A percentile compares a stretch with the other conserved stretches of the same genome.
These are phyloP conservation scores for Pollenia angustigena DNA, from an alignment of 2,888 invertebrate species.

Conservation along the genomic window DNA sequence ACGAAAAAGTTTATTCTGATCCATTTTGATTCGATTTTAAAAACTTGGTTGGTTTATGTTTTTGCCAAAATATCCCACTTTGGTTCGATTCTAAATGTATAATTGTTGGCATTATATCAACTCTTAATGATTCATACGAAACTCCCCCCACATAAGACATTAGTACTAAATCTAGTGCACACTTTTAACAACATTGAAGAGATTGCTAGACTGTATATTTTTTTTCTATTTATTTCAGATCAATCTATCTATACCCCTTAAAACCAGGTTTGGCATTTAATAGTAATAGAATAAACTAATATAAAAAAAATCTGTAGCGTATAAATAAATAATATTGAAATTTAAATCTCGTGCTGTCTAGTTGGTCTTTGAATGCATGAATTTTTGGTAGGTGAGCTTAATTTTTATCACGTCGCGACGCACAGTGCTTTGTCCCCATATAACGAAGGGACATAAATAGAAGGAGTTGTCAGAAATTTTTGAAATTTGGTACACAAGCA, in stretches of 20 bases:
- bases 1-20: too few species aligned
- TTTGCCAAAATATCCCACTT: too few species aligned
- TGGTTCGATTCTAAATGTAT: too few species aligned
- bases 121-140: not conserved
- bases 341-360: slow-evolving; percentile 73
- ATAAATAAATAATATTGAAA: slow-evolving; percentile 60
- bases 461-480: too few species aligned
- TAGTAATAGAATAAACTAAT: slow-evolving; percentile 34
- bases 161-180: slow-evolving; percentile 55
- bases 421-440: too few species aligned
- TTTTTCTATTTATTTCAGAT: slow-evolving; percentile 50
- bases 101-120: too few species aligned
- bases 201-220: slow-evolving; percentile 58
- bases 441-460: too few species aligned
- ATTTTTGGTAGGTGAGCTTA: slow-evolving; percentile 61
- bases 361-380: slow-evolving; percentile 49
- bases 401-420: slow-evolving; percentile 71
- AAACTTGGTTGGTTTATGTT: too few species aligned
- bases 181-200: slow-evolving; percentile 35
- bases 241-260: slow-evolving; percentile 70
- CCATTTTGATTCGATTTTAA: too few species aligned
- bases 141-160: slow-evolving; percentile 32
- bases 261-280: slow-evolving; percentile 72
- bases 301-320: slow-evolving; percentile 15
- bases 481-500: too few species aligned